Evolutionary conservation across 2,888 invertebrate species (phyloP).

Genomic region (Rotaria magnacalcarata): DNA sequence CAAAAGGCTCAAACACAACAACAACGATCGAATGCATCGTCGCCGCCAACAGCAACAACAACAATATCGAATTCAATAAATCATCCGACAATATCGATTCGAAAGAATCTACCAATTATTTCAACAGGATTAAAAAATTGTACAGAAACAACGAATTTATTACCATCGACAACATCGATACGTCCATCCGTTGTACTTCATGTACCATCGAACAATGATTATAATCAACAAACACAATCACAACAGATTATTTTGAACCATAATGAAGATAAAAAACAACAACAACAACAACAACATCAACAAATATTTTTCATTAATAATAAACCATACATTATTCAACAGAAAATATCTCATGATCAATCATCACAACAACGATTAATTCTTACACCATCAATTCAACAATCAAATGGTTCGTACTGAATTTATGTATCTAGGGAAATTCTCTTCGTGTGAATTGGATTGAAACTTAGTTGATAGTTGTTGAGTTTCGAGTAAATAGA

Average conservation of each 20-base stretch:
- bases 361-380: constrained; percentile 4
- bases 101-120: background rate
- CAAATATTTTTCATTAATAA: constrained; percentile 33
- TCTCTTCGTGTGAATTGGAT: too few relatives aligned
- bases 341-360: background rate
- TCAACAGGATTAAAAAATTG: background rate
- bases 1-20: constrained; percentile 18
- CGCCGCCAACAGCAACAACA: background rate
- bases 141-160: constrained; percentile 22
- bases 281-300: background rate
- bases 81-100: background rate
- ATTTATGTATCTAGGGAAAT: too few relatives aligned
- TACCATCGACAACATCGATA: background rate
- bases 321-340: constrained; percentile 34
- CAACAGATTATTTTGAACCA: background rate
- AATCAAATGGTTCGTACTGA: background rate
- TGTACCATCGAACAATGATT: background rate
- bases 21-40: background rate
- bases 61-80: background rate
- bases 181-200: background rate
- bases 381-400: background rate
- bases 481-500: too few relatives aligned
- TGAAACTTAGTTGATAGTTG: too few relatives aligned
- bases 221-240: background rate
- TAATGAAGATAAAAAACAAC: background rate